Base-by-base conservation (phyloP, 35 echinoderm and acorn worm species). In the Apostichopus californicus region DNA sequence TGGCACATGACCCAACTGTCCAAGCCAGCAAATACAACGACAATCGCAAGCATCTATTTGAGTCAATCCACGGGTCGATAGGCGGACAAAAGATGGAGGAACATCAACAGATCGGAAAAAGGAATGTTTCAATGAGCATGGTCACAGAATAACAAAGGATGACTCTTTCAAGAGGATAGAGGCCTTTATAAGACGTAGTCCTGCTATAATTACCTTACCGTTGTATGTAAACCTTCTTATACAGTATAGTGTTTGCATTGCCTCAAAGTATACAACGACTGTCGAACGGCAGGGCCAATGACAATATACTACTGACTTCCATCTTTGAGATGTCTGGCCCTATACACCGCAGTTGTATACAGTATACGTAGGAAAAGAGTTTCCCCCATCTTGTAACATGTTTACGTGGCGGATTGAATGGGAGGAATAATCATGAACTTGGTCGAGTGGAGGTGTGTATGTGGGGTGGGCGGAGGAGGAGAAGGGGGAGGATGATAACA, bases 1-100 rank as follows among this genome's bases (percentile, higher is more conserved):
- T 83, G 80, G 80, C 80, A 83, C 80, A 83, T 83, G 80, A 83
- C 80, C 80, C 64, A 83, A 83, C 46, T 83, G 80, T 53, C 34
- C 80, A 83, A 83, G 80, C 25, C 80, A 55, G 17, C 80, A 83
- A 83, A 83, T 83, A 34, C 80, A 83, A 83, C 46, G 10, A 56
- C 80, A 83, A 83, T 83, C 9, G 55, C 2, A 56, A 14, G 17
- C 34, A 83, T 83, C 80, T 56, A 83, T 68, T 18, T 46, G 80
- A 17, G 8, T 46, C 80, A 46, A 46, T 83, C 25, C 80, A 8
- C 4, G 53, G 17, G 55, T 83, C 53, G 55, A 83, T 55, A 55
- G 80, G 6, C 6, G 34, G 7, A 55, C 53, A 83, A 83, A 55
- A n/a, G 80, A 83, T 53, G 17, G 8, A 68, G 54, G 80, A 83